Conservation (phyloP, 2,888 invertebrate species). For the Andrena trimmerana region DNA sequence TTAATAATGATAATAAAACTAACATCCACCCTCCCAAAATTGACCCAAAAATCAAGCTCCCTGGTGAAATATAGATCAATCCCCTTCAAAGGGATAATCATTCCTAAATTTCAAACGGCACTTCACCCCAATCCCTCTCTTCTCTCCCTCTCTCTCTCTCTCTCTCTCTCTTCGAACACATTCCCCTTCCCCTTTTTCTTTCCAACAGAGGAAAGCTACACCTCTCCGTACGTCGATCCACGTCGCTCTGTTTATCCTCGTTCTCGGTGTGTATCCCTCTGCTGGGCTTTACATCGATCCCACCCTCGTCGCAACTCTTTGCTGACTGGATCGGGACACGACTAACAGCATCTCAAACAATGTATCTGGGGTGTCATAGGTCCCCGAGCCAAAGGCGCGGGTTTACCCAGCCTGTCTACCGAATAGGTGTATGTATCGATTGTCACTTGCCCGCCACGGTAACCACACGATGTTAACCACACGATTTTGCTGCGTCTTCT, state of each 20-base stretch:
- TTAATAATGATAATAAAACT: background rate
- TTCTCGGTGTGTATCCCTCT: slow-evolving; percentile 30
- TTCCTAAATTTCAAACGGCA: slow-evolving; percentile 18
- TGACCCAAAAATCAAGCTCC: background rate
- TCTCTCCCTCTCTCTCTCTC: background rate
- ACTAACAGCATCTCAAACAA: slow-evolving; percentile 74
- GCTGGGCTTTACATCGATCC: slow-evolving; percentile 62
- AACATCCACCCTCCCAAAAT: background rate
- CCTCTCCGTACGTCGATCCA: slow-evolving; percentile 33
- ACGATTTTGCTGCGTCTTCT: slow-evolving; percentile 48
- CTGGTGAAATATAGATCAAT: background rate
- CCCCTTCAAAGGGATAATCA: slow-evolving; percentile 3
- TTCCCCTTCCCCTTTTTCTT: slow-evolving; percentile 1
- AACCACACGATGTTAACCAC: slow-evolving; percentile 61
- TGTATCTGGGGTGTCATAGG: slow-evolving; percentile 65
- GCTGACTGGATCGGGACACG: slow-evolving; percentile 69
- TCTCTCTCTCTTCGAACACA: background rate
- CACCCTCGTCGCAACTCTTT: slow-evolving; percentile 62
- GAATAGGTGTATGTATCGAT: slow-evolving; percentile 68
- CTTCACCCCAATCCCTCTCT: background rate
- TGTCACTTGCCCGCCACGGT: slow-evolving; percentile 55
- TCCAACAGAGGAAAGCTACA: slow-evolving; percentile 14
- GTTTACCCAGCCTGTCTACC: slow-evolving; percentile 50
- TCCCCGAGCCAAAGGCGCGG: slow-evolving; percentile 36
- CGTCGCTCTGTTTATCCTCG: slow-evolving; percentile 51